Evolutionary conservation across 2,888 invertebrate genomes (phyloP).

Genomic region (Girardia tigrina): DNA sequence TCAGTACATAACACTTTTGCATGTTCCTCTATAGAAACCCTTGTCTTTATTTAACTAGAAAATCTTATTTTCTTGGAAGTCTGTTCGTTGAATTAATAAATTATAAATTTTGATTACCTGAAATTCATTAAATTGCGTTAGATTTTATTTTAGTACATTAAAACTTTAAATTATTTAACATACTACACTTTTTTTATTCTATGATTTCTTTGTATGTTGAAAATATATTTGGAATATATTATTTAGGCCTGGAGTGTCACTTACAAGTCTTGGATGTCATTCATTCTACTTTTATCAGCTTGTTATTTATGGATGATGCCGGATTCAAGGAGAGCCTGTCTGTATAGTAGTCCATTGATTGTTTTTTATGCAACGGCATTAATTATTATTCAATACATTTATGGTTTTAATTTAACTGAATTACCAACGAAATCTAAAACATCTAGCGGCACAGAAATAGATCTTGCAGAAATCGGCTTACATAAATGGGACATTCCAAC

Average conservation of each 20-base stretch:
- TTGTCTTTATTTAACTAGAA: no score
- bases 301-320: slow-evolving; percentile 91
- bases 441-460: slow-evolving; percentile 4
- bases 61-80: no score
- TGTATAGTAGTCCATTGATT: slow-evolving; percentile 91
- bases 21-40: no score
- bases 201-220: no score
- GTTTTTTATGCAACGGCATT: slow-evolving; percentile 76
- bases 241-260: slow-evolving; percentile 78
- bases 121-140: no score
- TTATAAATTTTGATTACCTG: no score
- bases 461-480: slow-evolving; percentile 32
- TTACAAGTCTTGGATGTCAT: slow-evolving; percentile 92
- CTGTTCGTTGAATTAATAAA: no score
- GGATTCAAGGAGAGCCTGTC: slow-evolving; percentile 73
- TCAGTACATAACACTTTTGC: no score
- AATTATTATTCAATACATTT: slow-evolving; percentile 65
- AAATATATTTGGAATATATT: neutral
- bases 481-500: slow-evolving; percentile 29
- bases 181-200: no score
- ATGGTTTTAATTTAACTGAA: slow-evolving; percentile 58
- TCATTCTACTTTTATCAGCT: slow-evolving; percentile 79
- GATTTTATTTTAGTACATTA: no score
- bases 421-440: slow-evolving; percentile 23
- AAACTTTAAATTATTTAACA: no score